Evolutionary conservation across 2,797 vertebrate genomes (phyloP).

Genomic region (Hyperoplus immaculatus): DNA sequence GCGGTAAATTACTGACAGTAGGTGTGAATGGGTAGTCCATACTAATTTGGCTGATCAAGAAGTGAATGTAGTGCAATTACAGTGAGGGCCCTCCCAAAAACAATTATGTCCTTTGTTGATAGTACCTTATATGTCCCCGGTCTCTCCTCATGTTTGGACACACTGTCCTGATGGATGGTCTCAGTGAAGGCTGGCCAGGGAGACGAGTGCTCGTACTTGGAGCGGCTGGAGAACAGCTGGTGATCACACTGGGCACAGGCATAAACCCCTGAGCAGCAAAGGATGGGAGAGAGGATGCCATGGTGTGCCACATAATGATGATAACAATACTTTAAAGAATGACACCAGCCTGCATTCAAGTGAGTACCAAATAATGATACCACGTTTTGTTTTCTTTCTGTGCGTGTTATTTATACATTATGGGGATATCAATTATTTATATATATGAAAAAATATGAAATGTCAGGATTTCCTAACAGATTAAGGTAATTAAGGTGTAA

Average conservation of each 20-base stretch:
- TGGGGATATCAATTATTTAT: neutral
- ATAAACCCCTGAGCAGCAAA: constrained; percentile 87
- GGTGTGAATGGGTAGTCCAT: neutral
- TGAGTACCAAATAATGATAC: neutral
- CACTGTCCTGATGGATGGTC: constrained; percentile 89
- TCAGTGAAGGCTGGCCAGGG: constrained; percentile 97
- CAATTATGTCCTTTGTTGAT: neutral
- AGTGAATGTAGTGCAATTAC: neutral
- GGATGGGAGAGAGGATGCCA: neutral
- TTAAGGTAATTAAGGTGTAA: too few relatives aligned
- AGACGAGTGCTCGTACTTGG: constrained; percentile 94
- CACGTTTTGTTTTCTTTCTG: neutral
- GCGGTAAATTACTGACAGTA: neutral
- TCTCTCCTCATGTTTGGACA: constrained; percentile 88
- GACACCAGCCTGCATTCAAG: neutral
- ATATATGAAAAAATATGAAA: too few relatives aligned
- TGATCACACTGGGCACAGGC: constrained; percentile 91
- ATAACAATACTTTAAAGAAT: neutral
- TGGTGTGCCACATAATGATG: neutral
- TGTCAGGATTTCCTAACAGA: too few relatives aligned
- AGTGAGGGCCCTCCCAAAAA: too few relatives aligned
- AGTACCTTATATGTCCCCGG: constrained; percentile 89
- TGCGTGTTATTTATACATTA: neutral
- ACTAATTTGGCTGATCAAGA: neutral
- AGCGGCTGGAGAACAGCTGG: constrained; percentile 92